These are phyloP conservation scores for Carduelis carduelis DNA, from an alignment of 2,797 vertebrate genomes.

Conservation along the genomic window DNA sequence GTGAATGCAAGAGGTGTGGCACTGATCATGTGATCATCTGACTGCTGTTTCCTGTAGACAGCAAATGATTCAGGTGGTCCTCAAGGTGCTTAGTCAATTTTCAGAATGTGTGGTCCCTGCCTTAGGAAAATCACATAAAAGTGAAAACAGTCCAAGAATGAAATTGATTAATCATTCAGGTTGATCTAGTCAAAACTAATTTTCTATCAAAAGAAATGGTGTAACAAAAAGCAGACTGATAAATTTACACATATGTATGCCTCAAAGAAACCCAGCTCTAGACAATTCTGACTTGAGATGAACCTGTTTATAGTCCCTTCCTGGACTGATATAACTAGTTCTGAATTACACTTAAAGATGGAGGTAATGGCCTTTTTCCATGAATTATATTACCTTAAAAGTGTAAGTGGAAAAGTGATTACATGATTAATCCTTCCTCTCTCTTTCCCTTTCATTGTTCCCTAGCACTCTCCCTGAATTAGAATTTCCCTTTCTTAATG, in stretches of 20 bases:
- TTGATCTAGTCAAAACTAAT: conserved; percentile 5
- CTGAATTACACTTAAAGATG: neutral
- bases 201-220: neutral
- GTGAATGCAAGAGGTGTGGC: neutral
- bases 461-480: neutral
- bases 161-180: neutral
- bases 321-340: neutral
- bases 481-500: neutral
- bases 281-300: neutral
- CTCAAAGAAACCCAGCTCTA: neutral
- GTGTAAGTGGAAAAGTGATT: neutral
- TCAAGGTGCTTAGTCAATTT: conserved; percentile 1
- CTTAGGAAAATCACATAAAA: conserved; percentile 14
- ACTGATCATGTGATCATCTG: no score
- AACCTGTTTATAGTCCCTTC: neutral
- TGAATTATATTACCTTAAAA: neutral
- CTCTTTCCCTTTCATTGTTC: neutral
- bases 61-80: neutral
- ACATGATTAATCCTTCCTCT: neutral
- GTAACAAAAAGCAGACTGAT: neutral
- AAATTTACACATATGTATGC: neutral
- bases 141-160: neutral
- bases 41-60: neutral
- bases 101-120: conserved; percentile 9
- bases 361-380: neutral